Evolutionary conservation across 1,140 invertebrate species (phyloP).

Genomic region (Cotesia chilonis): DNA sequence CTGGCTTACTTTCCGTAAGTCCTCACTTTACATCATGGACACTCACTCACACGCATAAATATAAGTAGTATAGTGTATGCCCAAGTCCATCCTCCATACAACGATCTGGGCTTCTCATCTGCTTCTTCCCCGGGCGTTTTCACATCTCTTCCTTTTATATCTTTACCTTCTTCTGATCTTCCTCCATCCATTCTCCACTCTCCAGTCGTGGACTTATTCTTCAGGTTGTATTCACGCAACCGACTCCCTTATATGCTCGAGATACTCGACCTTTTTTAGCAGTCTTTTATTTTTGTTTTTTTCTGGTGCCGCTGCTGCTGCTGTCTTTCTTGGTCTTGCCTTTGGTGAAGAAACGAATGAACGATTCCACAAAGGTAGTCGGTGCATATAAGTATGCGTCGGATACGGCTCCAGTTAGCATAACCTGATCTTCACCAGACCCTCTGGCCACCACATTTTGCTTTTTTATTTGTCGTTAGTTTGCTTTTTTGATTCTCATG

Average conservation of each 20-base stretch:
- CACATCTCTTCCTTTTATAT: neutral
- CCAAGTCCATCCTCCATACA: neutral
- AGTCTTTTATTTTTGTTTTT: constrained; percentile 1
- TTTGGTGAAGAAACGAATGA: constrained; percentile 26
- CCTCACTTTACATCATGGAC: neutral
- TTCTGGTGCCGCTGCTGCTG: neutral
- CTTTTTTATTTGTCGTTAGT: constrained; percentile 26
- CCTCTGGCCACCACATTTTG: constrained; percentile 41
- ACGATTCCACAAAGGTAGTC: constrained; percentile 45
- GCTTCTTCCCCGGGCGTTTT: neutral
- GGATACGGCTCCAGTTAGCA: constrained; percentile 55
- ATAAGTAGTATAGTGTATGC: no score
- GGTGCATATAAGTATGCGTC: constrained; percentile 35
- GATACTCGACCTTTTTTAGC: neutral
- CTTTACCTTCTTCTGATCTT: neutral
- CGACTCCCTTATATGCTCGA: constrained; percentile 35
- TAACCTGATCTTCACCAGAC: constrained; percentile 58
- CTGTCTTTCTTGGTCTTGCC: constrained; percentile 25
- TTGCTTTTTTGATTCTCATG: neutral
- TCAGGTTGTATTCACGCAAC: constrained; percentile 22
- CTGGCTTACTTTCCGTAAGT: constrained; percentile 12
- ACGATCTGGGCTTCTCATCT: neutral
- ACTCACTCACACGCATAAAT: neutral
- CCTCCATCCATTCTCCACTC: neutral
- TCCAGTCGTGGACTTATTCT: neutral